These are phyloP conservation scores for Spatula clypeata DNA, from an alignment of 2,797 vertebrate species.

Conservation along the genomic window DNA sequence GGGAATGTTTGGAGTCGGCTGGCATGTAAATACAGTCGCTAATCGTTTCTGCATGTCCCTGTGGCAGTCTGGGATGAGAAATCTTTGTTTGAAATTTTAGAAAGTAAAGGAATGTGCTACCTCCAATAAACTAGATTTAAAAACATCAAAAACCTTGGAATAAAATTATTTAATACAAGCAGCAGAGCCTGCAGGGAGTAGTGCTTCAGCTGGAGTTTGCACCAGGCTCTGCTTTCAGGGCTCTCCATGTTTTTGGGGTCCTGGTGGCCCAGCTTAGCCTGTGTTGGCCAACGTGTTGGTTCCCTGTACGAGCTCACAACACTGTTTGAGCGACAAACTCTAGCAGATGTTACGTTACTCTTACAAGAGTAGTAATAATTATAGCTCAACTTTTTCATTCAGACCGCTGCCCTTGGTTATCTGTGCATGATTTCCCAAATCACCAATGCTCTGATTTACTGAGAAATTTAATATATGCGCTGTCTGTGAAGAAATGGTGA, in stretches of 20 bases:
- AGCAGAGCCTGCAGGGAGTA: neutral
- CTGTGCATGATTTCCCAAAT: neutral
- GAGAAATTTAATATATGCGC: neutral
- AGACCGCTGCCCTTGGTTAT: neutral
- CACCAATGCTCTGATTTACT: neutral
- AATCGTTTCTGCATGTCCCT: neutral
- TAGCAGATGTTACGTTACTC: neutral
- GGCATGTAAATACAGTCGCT: neutral
- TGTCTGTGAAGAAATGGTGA: neutral
- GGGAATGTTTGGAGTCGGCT: neutral
- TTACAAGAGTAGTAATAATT: neutral
- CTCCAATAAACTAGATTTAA: neutral
- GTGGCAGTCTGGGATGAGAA: fast-evolving
- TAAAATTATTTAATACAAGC: neutral
- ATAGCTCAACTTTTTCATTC: neutral
- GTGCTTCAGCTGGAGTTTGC: neutral
- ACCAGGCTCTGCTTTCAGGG: neutral
- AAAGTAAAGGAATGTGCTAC: neutral
- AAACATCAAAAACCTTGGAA: neutral
- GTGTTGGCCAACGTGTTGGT: neutral
- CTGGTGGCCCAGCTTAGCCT: neutral
- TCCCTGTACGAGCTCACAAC: neutral
- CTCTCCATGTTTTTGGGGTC: neutral
- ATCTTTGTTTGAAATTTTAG: neutral
- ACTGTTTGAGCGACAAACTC: neutral